Evolutionary conservation across 2,888 invertebrate species (phyloP), one percentile per base, ranked within the genome.

Genomic region (Lordiphosa andalusiaca): DNA sequence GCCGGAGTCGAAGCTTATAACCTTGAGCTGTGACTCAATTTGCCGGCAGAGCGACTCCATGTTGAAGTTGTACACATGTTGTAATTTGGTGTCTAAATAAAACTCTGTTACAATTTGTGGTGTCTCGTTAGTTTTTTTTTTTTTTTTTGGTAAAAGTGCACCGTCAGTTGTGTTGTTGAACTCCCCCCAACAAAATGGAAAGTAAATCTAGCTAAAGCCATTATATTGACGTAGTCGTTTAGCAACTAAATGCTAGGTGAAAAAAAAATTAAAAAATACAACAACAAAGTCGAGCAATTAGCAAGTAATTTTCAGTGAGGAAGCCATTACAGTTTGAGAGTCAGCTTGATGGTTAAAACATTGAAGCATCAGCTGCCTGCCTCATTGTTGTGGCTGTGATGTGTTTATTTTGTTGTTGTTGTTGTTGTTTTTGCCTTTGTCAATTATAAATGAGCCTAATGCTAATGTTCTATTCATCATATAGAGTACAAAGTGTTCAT

Each of bases 141-240:
- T 2, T 16, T 19, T 37, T 44, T 38, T 52, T 51, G 49, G 81
- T 80, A 77, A 77, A 83, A 77, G 81, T 77, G 77, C 77, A 77
- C 51, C 60, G 84, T 77, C 84, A 77, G 77, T 71, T 64, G 80
- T 64, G 80, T 69, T 83, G 72, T 73, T 80, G 81, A 80, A 83
- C 81, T n/a, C 16, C 16, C 16, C 60, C 63, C 9, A 30, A 44
- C 30, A 44, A 44, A 83, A 83, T 76, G 71, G 84, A 83, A 77
- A 80, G 81, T 80, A 68, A 52, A 35, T 21, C 40, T 39, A 44
- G 39, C 25, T 33, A 60, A 40, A 7, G 49, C 50, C 52, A 58
- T 68, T 68, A 49, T 44, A 51, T 42, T 53, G 30, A 6, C 47
- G 58, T 50, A 54, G 39, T 42, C 52, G 51, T 53, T 73, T 72